Evolutionary conservation across 2,113 vertebrate species (phyloP), one percentile per base, ranked within the genome.

Genomic region (Hoplias malabaricus): DNA sequence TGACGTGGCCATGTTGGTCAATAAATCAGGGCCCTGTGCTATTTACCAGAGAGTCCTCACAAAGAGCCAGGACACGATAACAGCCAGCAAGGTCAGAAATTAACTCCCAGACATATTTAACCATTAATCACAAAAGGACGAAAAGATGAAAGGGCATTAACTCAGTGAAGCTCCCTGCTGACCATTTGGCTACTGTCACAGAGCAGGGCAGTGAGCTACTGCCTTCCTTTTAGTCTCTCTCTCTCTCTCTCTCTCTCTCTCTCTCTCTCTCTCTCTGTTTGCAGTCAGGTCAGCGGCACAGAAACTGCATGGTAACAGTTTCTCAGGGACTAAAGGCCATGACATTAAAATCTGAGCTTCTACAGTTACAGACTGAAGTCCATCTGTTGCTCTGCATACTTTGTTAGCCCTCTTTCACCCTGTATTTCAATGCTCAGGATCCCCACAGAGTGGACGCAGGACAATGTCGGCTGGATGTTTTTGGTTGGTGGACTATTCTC

Each of bases 181-280:
- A 73, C 63, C 42, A 63, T 43, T 69, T 76, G 75, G 57, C 82
- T 75, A 40, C 46, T 56, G 75, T 73, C 77, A 68, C 21, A 50
- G 29, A 78, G 77, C 62, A 79, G 73, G 48, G 54, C 56, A 21
- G 11, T 66, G 40, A 48, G 38, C 69, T 69, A 48, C 61, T 73
- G 67, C 53, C 48, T 46, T 71, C 25, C 40, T 16, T 25, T 59
- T 34, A 1, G 3, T 67, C 29, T 65, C 40, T 79, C 77, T 73
- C 69, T 66, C 46, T 34, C 40, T 66, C 46, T 48, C 42, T 63
- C 82, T 80, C 54, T 33, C 56, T 53, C 27, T 84, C 72, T 71
- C 68, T 75, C 69, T 86, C 82, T 75, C 81, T 56, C 69, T 83
- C 82, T 85, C 74, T 73, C 69, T 3, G 66, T n/a, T n/a, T n/a